A percentile compares a stretch with the other conserved stretches of the same genome.
Evolutionary conservation across 2,113 vertebrate species (phyloP).

Genomic region (Nothocercus julius): DNA sequence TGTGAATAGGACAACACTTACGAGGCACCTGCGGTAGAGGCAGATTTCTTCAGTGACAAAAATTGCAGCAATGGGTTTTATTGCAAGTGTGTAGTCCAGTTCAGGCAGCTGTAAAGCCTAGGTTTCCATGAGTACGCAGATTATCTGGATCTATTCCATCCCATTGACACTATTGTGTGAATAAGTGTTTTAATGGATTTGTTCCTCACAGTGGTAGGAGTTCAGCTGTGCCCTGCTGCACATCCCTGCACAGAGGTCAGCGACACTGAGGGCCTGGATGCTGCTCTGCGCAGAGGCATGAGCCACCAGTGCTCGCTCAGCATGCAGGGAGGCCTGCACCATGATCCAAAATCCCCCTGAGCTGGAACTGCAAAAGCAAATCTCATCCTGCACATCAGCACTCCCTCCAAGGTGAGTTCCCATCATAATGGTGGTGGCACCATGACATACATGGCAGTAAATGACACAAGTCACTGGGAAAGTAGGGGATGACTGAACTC

Average conservation of each 20-base stretch:
- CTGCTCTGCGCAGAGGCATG: rapidly evolving
- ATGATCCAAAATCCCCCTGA: background rate
- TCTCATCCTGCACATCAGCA: background rate
- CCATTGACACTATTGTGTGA: background rate
- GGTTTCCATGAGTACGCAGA: background rate
- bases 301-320: background rate
- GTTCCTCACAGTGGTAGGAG: background rate
- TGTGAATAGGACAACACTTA: background rate
- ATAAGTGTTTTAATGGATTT: background rate
- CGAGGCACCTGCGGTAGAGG: background rate
- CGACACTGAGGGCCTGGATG: background rate
- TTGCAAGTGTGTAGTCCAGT: background rate
- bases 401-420: background rate
- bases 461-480: background rate
- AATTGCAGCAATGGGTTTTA: background rate
- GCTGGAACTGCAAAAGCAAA: background rate
- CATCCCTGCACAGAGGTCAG: background rate
- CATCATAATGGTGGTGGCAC: background rate
- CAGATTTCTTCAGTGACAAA: too few species aligned
- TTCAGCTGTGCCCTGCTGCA: background rate
- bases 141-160: background rate
- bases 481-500: background rate
- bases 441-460: background rate
- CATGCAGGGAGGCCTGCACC: background rate
- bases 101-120: background rate